Evolutionary conservation across 2,888 invertebrate genomes (phyloP).

Genomic region (Antheraea yamamai): DNA sequence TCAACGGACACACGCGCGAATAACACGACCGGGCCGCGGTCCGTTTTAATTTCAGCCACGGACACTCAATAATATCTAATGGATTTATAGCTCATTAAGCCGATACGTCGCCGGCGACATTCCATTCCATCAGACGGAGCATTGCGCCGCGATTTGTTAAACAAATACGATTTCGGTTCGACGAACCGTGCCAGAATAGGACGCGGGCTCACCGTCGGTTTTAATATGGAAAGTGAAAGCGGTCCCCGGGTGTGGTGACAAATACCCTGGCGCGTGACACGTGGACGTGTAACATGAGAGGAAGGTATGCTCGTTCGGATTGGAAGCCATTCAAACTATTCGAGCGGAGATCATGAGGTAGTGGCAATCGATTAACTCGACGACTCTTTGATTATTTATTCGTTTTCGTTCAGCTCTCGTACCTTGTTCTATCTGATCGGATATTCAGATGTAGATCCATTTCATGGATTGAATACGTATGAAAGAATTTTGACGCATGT

Average conservation of each 20-base stretch:
- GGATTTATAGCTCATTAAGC: slow-evolving; percentile 69
- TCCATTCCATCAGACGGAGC: slow-evolving; percentile 30
- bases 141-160: slow-evolving; percentile 51
- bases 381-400: slow-evolving; percentile 22
- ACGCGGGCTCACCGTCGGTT: slow-evolving; percentile 40
- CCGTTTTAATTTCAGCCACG: slow-evolving; percentile 49
- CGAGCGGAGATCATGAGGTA: slow-evolving; percentile 25
- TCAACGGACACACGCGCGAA: slow-evolving; percentile 40
- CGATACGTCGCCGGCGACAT: slow-evolving; percentile 35
- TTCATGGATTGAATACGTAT: not conserved
- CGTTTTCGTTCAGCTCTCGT: slow-evolving; percentile 16
- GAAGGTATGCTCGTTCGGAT: slow-evolving; percentile 50
- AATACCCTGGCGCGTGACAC: slow-evolving; percentile 54
- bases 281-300: slow-evolving; percentile 53
- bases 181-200: slow-evolving; percentile 60
- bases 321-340: slow-evolving; percentile 49
- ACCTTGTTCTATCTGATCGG: not conserved
- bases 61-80: slow-evolving; percentile 63
- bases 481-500: not conserved
- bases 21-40: slow-evolving; percentile 32
- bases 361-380: slow-evolving; percentile 30
- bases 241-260: slow-evolving; percentile 47
- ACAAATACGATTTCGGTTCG: slow-evolving; percentile 58
- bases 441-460: not conserved
- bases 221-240: slow-evolving; percentile 69